These are phyloP conservation scores for Syngnathus scovelli DNA, from an alignment of 2,113 vertebrate species.

Conservation along the genomic window DNA sequence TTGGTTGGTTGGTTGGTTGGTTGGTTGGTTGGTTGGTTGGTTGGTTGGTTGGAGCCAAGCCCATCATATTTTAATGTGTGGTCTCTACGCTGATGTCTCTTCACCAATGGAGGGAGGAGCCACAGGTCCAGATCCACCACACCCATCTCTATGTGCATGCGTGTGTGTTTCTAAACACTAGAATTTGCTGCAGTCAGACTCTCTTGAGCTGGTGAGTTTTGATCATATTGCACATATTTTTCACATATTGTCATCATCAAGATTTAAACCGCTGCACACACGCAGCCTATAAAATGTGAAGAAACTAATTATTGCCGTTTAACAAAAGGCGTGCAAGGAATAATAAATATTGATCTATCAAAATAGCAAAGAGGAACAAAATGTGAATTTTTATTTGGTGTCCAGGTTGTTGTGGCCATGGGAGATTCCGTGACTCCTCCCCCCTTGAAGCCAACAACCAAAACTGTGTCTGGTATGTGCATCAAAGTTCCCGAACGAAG, in stretches of 20 bases:
- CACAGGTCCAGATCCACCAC: background rate
- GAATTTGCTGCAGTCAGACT: background rate
- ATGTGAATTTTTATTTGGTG: background rate
- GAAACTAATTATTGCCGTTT: background rate
- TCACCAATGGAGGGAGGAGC: background rate
- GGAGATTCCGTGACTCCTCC: background rate
- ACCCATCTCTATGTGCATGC: conserved; percentile 2
- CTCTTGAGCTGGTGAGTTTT: conserved; percentile 42
- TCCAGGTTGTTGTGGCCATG: background rate
- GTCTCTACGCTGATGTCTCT: background rate
- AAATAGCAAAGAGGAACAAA: background rate
- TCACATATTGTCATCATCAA: background rate
- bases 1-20: too few species aligned
- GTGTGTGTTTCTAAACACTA: conserved; percentile 23
- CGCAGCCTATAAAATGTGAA: background rate
- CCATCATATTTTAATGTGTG: too few species aligned
- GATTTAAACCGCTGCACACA: background rate
- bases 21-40: too few species aligned
- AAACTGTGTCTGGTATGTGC: background rate
- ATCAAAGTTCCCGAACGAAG: background rate
- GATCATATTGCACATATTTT: background rate
- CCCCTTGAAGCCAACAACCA: background rate
- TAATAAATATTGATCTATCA: background rate
- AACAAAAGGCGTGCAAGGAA: background rate
- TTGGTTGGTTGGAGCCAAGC: too few species aligned